A percentile compares a stretch with the other conserved stretches of the same genome.
phyloP scores from a whole-genome alignment of 2,113 vertebrate genomes.

The Rhodinocichla rosea region DNA sequence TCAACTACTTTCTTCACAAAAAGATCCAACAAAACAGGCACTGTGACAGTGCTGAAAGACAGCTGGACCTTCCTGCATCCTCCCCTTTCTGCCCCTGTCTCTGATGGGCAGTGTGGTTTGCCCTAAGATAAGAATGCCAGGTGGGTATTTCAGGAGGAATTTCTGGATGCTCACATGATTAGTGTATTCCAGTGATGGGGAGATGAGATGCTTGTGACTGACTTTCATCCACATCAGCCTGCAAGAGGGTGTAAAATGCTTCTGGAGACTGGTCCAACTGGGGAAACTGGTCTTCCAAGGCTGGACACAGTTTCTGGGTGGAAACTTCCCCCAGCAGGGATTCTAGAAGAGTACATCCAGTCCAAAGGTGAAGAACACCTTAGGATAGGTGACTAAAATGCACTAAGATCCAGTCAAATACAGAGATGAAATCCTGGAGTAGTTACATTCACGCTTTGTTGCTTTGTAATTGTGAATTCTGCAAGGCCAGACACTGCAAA shows the following conservation, averaged over 20 bases:
- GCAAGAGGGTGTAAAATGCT: neutral
- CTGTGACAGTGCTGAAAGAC: neutral
- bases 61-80: neutral
- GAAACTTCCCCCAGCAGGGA: neutral
- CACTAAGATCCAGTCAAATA: neutral
- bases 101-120: neutral
- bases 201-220: neutral
- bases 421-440: neutral
- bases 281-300: neutral
- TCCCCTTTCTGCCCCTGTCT: neutral
- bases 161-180: neutral
- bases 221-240: neutral
- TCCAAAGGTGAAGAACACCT: neutral
- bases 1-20: neutral
- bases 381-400: neutral
- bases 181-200: neutral
- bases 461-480: neutral
- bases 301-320: neutral
- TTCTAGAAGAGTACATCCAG: neutral
- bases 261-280: neutral
- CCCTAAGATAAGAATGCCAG: neutral
- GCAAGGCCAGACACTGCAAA: neutral
- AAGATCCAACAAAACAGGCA: neutral
- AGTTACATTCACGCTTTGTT: neutral
- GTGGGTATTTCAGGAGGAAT: neutral